These are phyloP conservation scores for Picus viridis DNA, from an alignment of 2,797 vertebrate genomes.

Conservation along the genomic window DNA sequence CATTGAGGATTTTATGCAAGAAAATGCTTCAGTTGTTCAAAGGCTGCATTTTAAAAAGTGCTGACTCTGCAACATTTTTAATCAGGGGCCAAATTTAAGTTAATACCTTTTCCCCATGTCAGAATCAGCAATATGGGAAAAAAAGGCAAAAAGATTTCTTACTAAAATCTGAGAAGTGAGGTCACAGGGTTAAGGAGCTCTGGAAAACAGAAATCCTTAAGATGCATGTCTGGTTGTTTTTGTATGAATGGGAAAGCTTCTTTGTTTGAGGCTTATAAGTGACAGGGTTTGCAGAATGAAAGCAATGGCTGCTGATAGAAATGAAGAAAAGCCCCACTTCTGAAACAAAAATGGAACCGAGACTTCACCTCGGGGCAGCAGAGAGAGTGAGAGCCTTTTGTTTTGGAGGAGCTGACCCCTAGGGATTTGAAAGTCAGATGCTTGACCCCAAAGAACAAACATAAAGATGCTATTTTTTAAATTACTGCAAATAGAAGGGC, in stretches of 20 bases:
- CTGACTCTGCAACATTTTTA: not conserved
- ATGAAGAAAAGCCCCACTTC: not conserved
- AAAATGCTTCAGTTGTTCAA: constrained; percentile 30
- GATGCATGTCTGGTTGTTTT: not conserved
- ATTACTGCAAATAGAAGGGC: not conserved
- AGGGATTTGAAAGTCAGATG: not conserved
- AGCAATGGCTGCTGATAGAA: not conserved
- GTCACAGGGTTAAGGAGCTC: constrained; percentile 6
- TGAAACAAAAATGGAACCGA: not conserved
- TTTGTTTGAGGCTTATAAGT: not conserved
- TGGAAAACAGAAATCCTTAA: constrained; percentile 19
- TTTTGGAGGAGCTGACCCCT: not conserved
- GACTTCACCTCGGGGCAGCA: not conserved
- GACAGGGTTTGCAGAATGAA: not conserved
- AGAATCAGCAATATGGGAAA: not conserved
- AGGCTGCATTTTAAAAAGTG: not conserved
- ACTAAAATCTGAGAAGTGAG: not conserved
- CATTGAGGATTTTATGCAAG: constrained; percentile 43
- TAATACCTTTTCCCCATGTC: not conserved
- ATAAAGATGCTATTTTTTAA: not conserved
- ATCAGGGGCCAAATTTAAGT: not conserved
- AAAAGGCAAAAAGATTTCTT: not conserved
- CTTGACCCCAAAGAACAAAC: not conserved
- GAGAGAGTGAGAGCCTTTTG: not conserved
- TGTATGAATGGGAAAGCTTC: not conserved